Base-by-base conservation (phyloP, 2,888 invertebrate species). In the Coleophora deauratella region DNA sequence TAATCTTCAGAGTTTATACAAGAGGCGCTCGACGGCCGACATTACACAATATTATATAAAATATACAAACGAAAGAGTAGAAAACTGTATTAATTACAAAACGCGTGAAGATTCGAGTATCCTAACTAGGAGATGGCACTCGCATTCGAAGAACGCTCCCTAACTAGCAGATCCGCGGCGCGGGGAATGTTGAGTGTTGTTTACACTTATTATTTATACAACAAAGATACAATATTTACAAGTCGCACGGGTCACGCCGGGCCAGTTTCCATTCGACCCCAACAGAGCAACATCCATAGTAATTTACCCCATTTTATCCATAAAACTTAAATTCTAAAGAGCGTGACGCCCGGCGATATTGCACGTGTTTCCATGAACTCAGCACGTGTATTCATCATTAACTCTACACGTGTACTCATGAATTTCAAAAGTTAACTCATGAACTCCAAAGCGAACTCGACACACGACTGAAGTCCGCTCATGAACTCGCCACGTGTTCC, bases 41-140 rank as follows among this genome's bases (percentile, higher is more conserved):
- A 21, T 4, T n/a, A n/a, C 31, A 2, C 37, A 15, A 32, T 21
- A n/a, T n/a, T n/a, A 2, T n/a, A 12, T 28, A 27, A 33, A 32
- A 27, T 33, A 33, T 14, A 37, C 10, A 31, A 15, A 37, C 7
- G 27, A 11, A 36, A 36, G 14, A 34, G 13, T 14, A 21, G 21
- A 21, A 21, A 21, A 21, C 21, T 4, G 21, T 21, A 21, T 15
- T 34, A 35, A 33, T 35, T 38, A 38, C 32, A 21, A 33, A 43
- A 35, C 37, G 42, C 42, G 42, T 41, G 40, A 38, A 42, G 50
- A 49, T 45, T 45, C 49, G 47, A 45, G 49, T 33, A 38, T 39
- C 35, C 21, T 35, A 38, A 30, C 27, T 7, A 31, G 32, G 33
- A 31, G 21, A 37, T 37, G 37, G 36, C 33, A 35, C 44, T 37